Conservation (phyloP, 2,797 vertebrate genomes). For the Dendrocincla fuliginosa region DNA sequence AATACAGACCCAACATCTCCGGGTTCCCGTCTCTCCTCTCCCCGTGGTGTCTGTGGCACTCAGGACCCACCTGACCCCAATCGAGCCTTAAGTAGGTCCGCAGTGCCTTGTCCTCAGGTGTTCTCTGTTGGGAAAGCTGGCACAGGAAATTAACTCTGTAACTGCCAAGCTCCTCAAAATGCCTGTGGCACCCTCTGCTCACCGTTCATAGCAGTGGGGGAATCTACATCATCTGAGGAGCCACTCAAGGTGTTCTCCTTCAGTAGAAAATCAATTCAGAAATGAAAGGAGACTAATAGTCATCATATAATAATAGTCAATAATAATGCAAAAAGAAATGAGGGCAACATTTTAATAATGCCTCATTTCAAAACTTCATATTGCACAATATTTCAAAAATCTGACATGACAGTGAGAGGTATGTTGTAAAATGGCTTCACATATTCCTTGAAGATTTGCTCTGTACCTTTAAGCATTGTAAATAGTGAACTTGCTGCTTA, state of each 20-base stretch:
- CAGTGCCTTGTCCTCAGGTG: background rate
- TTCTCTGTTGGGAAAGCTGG: background rate
- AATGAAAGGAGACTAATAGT: background rate
- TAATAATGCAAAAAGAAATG: background rate
- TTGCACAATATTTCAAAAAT: background rate
- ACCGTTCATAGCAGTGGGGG: background rate
- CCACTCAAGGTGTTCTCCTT: background rate
- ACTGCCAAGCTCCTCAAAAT: background rate
- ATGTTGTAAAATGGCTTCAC: background rate
- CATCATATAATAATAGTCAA: no score
- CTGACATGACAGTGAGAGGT: background rate
- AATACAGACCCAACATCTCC: background rate
- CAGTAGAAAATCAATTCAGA: background rate
- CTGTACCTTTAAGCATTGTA: background rate
- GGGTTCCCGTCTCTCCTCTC: background rate
- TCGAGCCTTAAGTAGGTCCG: background rate
- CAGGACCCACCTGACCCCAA: background rate
- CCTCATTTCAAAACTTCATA: background rate
- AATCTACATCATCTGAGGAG: background rate
- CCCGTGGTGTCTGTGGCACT: accelerated
- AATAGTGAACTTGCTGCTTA: background rate
- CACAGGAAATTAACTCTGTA: background rate
- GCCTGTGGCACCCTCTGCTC: background rate
- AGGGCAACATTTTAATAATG: background rate
- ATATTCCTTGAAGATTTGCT: background rate